phyloP scores from a whole-genome alignment of 2,797 vertebrate genomes.

The Vireo griseus region DNA sequence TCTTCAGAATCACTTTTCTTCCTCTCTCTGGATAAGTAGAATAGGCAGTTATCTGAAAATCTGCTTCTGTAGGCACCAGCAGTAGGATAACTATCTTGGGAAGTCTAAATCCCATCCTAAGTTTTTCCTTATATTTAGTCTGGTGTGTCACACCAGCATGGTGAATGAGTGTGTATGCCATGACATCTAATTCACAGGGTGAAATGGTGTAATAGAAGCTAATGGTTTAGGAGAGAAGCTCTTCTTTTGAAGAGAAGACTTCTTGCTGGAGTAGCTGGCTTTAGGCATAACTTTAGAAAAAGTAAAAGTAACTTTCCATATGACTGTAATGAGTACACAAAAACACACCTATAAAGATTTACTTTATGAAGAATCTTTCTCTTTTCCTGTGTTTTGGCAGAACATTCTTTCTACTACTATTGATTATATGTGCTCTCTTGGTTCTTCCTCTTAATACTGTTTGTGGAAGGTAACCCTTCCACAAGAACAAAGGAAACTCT shows the following conservation, averaged over 20 bases:
- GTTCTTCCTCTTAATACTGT: neutral
- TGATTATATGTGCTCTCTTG: neutral
- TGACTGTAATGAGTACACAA: neutral
- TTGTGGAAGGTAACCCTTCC: neutral
- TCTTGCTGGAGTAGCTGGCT: neutral
- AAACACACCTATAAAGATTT: neutral
- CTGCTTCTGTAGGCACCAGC: neutral
- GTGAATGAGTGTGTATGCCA: neutral
- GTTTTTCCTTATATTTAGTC: neutral
- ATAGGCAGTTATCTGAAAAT: neutral
- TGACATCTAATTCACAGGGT: neutral
- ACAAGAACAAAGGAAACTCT: neutral
- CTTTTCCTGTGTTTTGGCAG: neutral
- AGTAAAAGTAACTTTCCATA: neutral
- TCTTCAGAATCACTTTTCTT: neutral
- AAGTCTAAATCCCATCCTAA: neutral
- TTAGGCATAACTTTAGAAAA: neutral
- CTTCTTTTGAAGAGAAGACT: neutral
- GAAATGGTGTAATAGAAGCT: neutral
- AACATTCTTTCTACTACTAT: neutral
- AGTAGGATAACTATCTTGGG: neutral
- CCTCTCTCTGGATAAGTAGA: neutral
- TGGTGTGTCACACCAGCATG: neutral
- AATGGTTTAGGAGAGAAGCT: too few relatives aligned
- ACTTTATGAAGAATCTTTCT: neutral